These are phyloP conservation scores for Cochlearius cochlearius DNA, from an alignment of 2,113 vertebrate species.

Conservation along the genomic window DNA sequence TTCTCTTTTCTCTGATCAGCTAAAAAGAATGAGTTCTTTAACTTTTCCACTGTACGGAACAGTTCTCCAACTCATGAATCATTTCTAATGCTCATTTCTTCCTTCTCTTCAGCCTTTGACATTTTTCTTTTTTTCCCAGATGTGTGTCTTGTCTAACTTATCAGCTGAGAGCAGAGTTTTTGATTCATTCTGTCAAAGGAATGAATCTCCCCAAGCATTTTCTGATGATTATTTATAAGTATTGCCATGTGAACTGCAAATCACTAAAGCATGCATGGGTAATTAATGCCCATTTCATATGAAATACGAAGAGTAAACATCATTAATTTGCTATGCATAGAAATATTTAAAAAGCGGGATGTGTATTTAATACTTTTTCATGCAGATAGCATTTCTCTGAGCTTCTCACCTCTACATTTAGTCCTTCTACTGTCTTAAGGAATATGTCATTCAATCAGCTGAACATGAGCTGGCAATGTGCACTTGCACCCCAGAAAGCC, in stretches of 20 bases:
- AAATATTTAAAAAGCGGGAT: not conserved
- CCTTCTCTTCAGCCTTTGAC: not conserved
- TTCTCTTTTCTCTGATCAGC: not conserved
- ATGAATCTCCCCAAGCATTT: conserved; percentile 37
- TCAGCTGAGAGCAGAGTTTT: conserved; percentile 27
- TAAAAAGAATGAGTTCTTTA: not conserved
- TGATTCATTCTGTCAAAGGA: conserved; percentile 38
- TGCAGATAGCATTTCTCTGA: not conserved
- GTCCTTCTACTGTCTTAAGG: not conserved
- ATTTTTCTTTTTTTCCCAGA: not conserved
- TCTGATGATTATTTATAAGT: conserved; percentile 50
- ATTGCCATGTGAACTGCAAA: conserved; percentile 23
- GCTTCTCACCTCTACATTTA: not conserved
- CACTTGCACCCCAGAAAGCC: too few relatives aligned
- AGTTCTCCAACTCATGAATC: not conserved
- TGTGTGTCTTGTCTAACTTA: conserved; percentile 6
- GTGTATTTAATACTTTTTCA: not conserved
- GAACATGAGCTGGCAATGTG: too few relatives aligned
- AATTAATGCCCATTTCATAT: conserved; percentile 32
- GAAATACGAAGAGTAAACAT: conserved; percentile 16
- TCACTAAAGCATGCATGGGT: not conserved
- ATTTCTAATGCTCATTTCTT: conserved; percentile 11
- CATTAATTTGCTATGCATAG: not conserved
- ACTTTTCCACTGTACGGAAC: not conserved
- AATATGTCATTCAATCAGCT: not conserved